A percentile compares a stretch with the other conserved stretches of the same genome.
phyloP scores from a whole-genome alignment of 1,140 invertebrate genomes.

The Cardiocondyla obscurior region DNA sequence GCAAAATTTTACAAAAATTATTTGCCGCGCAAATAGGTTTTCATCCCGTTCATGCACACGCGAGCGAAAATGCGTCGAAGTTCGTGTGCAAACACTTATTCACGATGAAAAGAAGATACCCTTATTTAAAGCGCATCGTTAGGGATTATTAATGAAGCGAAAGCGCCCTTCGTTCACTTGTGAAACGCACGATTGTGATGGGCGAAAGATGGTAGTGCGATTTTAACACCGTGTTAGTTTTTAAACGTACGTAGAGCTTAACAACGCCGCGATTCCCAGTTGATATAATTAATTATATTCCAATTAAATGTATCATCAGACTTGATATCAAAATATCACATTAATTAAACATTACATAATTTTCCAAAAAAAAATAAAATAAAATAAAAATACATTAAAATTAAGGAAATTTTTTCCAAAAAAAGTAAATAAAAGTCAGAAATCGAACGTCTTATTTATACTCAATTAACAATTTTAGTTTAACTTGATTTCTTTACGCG shows the following conservation, averaged over 20 bases:
- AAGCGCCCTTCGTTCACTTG: not conserved
- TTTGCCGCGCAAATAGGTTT: constrained; percentile 33
- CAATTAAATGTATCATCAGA: not conserved
- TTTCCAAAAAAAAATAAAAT: not conserved
- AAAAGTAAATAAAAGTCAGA: not conserved
- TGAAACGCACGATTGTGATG: not conserved
- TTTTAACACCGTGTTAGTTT: not conserved
- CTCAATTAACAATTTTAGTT: not conserved
- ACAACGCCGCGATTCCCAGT: not conserved
- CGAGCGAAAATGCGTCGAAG: not conserved
- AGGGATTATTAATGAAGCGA: constrained; percentile 13
- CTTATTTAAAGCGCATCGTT: not conserved
- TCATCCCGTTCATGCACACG: not conserved
- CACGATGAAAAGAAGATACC: not conserved
- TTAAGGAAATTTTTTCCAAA: not conserved
- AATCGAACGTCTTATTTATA: not conserved
- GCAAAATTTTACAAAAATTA: constrained; percentile 23
- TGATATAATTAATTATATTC: not conserved
- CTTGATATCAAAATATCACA: not conserved
- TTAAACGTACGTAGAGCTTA: not conserved
- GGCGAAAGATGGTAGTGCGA: not conserved
- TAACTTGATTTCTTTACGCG: not conserved
- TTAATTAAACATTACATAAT: too few species aligned
- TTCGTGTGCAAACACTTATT: not conserved
- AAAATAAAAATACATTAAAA: not conserved